phyloP scores from a whole-genome alignment of 2,797 vertebrate genomes.

The Distichodus sexfasciatus region DNA sequence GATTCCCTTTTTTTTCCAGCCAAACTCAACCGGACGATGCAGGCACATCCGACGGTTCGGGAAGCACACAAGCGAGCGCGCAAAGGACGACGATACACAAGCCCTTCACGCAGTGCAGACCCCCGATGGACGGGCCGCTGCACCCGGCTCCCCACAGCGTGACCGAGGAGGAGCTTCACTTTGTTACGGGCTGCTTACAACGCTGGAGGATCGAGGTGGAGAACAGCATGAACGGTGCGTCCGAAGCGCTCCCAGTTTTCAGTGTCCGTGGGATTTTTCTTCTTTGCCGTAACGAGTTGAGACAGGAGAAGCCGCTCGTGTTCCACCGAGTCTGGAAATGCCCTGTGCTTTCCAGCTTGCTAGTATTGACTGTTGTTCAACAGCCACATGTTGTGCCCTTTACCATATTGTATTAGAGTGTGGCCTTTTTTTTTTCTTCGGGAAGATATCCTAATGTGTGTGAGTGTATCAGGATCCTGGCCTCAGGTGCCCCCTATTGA shows the following conservation, averaged over 20 bases:
- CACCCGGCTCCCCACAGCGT: slow-evolving; percentile 77
- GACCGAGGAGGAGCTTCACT: slow-evolving; percentile 82
- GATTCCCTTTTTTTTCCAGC: no score
- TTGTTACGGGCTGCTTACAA: slow-evolving; percentile 84
- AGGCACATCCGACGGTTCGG: slow-evolving; percentile 53
- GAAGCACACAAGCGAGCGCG: slow-evolving; percentile 40
- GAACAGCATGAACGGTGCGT: slow-evolving; percentile 85
- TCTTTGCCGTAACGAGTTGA: slow-evolving; percentile 5
- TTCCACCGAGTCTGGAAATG: slow-evolving; percentile 10
- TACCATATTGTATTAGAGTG: slow-evolving; percentile 44
- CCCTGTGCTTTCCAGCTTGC: slow-evolving; percentile 19
- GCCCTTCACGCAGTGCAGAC: slow-evolving; percentile 67
- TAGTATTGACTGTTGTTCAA: slow-evolving; percentile 24
- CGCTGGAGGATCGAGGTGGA: slow-evolving; percentile 90
- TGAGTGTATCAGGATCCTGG: slow-evolving; percentile 46
- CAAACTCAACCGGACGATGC: slow-evolving; percentile 57
- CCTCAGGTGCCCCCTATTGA: slow-evolving; percentile 47
- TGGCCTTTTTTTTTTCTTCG: slow-evolving; percentile 47
- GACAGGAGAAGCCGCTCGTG: slow-evolving; percentile 7
- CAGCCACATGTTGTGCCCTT: slow-evolving; percentile 34
- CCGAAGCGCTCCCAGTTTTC: not conserved
- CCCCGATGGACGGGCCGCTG: slow-evolving; percentile 59
- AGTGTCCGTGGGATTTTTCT: slow-evolving; percentile 12
- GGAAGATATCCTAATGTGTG: slow-evolving; percentile 51
- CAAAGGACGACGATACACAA: slow-evolving; percentile 64